phyloP scores from a whole-genome alignment of 2,797 vertebrate genomes.

The Myripristis jacobus region DNA sequence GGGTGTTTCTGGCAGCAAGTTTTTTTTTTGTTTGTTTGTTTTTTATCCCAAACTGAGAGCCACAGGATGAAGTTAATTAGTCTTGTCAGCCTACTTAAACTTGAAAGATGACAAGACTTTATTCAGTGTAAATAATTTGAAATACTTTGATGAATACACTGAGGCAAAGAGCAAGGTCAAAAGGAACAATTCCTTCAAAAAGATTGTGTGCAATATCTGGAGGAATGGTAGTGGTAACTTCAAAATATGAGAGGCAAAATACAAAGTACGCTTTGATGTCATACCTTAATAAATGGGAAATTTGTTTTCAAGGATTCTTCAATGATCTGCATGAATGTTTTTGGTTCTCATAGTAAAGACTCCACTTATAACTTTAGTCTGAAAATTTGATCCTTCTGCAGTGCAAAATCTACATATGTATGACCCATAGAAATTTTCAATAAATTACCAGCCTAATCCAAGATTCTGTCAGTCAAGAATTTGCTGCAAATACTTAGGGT shows the following conservation, averaged over 20 bases:
- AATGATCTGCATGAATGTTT: slow-evolving; percentile 22
- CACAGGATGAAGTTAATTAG: slow-evolving; percentile 40
- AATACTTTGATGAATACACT: slow-evolving; percentile 22
- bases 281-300: slow-evolving; percentile 33
- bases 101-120: slow-evolving; percentile 31
- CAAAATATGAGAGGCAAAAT: slow-evolving; percentile 36
- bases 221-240: slow-evolving; percentile 23
- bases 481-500: slow-evolving; percentile 33
- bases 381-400: slow-evolving; percentile 24
- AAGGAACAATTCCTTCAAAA: slow-evolving; percentile 42
- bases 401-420: slow-evolving; percentile 35
- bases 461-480: slow-evolving; percentile 40
- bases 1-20: slow-evolving; percentile 32
- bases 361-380: slow-evolving; percentile 17
- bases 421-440: slow-evolving; percentile 24
- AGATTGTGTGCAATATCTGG: slow-evolving; percentile 27
- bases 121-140: slow-evolving; percentile 33
- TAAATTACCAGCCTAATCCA: slow-evolving; percentile 34
- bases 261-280: slow-evolving; percentile 28
- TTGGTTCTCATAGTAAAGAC: slow-evolving; percentile 31
- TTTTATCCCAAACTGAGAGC: slow-evolving; percentile 21
- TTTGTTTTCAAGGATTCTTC: slow-evolving; percentile 4
- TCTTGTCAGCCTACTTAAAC: slow-evolving; percentile 46
- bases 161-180: slow-evolving; percentile 38
- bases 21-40: no score